Percentiles rank a stretch among this genome's conserved stretches.
Evolutionary conservation across 2,113 vertebrate genomes (phyloP).

Genomic region (Dipodomys stephensi): DNA sequence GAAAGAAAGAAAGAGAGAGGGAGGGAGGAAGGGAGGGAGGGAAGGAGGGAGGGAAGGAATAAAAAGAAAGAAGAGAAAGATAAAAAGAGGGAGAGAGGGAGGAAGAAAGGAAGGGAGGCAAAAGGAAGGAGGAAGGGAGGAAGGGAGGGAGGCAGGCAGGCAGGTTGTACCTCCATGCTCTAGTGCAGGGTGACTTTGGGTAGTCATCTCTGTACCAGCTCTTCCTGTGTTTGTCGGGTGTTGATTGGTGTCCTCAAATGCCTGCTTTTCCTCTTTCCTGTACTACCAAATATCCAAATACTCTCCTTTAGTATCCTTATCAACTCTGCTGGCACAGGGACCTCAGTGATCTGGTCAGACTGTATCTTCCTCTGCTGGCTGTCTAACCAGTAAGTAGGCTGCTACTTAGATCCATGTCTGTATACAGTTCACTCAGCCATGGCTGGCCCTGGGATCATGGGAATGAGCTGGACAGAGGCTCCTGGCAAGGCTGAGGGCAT

Average conservation of each 20-base stretch:
- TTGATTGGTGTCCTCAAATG: not conserved
- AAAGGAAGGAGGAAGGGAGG: no score
- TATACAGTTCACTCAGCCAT: not conserved
- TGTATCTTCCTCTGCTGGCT: not conserved
- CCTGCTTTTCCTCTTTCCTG: not conserved
- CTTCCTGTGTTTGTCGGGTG: not conserved
- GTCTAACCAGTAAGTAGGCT: not conserved
- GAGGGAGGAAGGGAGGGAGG: no score
- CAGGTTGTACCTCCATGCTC: not conserved
- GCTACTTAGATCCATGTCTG: not conserved
- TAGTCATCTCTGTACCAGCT: not conserved
- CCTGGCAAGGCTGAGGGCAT: not conserved
- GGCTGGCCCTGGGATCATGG: not conserved
- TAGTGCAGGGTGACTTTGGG: accelerated
- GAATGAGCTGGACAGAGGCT: not conserved
- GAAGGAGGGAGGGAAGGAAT: no score
- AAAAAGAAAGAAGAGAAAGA: no score
- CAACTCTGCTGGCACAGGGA: not conserved
- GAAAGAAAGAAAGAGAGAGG: no score
- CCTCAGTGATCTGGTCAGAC: not conserved
- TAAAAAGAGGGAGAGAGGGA: no score
- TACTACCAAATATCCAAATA: not conserved
- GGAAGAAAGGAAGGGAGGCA: no score
- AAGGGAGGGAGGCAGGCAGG: no score
- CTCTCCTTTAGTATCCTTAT: not conserved